Evolutionary conservation across 53 echinoderm and acorn worm species (phyloP).

Genomic region (Actinopyga echinites): DNA sequence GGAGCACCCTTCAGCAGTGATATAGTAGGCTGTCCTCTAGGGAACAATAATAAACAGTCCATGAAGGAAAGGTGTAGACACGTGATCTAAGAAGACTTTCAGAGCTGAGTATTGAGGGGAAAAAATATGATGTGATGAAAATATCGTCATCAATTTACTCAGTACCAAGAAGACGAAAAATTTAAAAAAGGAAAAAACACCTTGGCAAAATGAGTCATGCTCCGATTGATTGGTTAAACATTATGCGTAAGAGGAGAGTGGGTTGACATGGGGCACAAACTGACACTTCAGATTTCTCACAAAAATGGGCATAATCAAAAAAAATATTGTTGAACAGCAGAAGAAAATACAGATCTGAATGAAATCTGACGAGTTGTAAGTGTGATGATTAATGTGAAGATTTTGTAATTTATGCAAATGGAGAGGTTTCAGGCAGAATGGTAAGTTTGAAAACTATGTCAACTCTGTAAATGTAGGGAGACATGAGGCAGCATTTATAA

Average conservation of each 20-base stretch:
- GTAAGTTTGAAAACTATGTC: too few species aligned
- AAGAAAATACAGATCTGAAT: conserved; percentile 14
- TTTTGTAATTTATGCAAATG: background rate
- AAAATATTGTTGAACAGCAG: background rate
- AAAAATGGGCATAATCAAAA: background rate
- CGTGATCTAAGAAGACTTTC: background rate
- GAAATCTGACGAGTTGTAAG: conserved; percentile 25
- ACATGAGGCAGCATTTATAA: too few species aligned
- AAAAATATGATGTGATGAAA: background rate
- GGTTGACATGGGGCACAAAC: conserved; percentile 6
- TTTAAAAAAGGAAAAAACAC: background rate
- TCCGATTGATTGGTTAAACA: conserved; percentile 1
- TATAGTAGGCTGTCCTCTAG: background rate
- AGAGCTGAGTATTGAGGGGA: background rate
- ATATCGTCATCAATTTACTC: conserved; percentile 23
- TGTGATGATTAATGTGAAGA: conserved; percentile 1
- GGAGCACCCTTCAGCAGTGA: conserved; percentile 15
- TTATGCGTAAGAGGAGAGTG: conserved; percentile 13
- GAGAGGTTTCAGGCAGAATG: too few species aligned
- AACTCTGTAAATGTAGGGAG: too few species aligned
- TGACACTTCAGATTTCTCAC: background rate
- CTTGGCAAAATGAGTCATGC: conserved; percentile 19
- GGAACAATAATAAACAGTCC: background rate
- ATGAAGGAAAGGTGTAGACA: too few species aligned
- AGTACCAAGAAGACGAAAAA: background rate